These are phyloP conservation scores for Arremon aurantiirostris DNA, from an alignment of 2,797 vertebrate species.

Conservation along the genomic window DNA sequence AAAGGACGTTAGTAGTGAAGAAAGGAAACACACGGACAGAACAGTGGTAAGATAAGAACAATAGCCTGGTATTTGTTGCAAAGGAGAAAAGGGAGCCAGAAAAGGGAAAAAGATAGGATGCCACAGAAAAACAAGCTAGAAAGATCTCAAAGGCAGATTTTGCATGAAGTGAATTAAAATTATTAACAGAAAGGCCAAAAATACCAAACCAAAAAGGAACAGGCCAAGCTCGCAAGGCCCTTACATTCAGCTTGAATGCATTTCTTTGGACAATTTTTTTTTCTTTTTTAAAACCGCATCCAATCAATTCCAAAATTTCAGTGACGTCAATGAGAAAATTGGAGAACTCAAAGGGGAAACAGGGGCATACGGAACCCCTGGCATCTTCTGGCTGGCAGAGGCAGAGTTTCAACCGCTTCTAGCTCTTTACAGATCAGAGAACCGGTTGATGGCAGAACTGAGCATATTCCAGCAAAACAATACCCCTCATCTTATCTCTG, in stretches of 20 bases:
- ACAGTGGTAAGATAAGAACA: background rate
- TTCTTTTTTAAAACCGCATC: slow-evolving; percentile 27
- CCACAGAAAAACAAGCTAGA: slow-evolving; percentile 28
- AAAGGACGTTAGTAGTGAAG: slow-evolving; percentile 18
- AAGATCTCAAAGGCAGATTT: slow-evolving; percentile 27
- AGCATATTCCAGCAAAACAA: slow-evolving; percentile 66
- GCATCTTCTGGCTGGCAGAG: slow-evolving; percentile 62
- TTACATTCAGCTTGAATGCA: slow-evolving; percentile 54
- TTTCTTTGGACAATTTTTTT: slow-evolving; percentile 48
- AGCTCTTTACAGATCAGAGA: slow-evolving; percentile 61
- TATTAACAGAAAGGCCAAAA: slow-evolving; percentile 39
- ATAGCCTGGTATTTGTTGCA: background rate
- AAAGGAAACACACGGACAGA: background rate
- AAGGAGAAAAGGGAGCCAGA: background rate
- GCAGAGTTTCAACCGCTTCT: slow-evolving; percentile 59
- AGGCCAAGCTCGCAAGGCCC: slow-evolving; percentile 55
- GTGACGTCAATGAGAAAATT: slow-evolving; percentile 44
- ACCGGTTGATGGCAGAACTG: slow-evolving; percentile 62
- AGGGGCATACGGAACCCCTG: slow-evolving; percentile 37
- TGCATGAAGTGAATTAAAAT: slow-evolving; percentile 33
- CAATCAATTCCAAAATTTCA: slow-evolving; percentile 61
- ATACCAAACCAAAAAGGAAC: slow-evolving; percentile 39
- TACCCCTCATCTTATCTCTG: slow-evolving; percentile 67
- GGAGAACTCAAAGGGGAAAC: slow-evolving; percentile 45
- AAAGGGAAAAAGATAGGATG: slow-evolving; percentile 21